Conservation (phyloP, 2,797 vertebrate species). For the Darevskia mixta region DNA sequence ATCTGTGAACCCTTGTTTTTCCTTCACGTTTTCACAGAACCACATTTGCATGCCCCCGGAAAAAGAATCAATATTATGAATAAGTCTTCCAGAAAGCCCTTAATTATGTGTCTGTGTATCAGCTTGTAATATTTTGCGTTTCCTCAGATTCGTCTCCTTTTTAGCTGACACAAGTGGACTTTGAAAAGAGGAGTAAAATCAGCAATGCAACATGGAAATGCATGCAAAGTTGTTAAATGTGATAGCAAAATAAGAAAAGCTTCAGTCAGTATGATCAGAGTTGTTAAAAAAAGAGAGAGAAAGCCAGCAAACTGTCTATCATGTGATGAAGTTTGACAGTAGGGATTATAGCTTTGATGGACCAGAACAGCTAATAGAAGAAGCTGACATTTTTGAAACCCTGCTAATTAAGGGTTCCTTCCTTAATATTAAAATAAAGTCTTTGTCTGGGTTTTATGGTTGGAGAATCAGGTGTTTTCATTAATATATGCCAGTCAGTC, state of each 20-base stretch:
- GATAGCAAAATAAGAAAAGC: conserved; percentile 80
- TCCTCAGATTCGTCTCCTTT: conserved; percentile 65
- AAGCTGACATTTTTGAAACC: conserved; percentile 90
- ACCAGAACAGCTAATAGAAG: conserved; percentile 89
- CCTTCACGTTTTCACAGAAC: conserved; percentile 66
- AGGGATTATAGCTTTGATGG: conserved; percentile 89
- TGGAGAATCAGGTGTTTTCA: conserved; percentile 89
- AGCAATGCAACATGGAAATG: conserved; percentile 74
- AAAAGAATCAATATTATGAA: conserved; percentile 78
- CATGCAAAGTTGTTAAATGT: conserved; percentile 80
- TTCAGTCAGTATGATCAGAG: conserved; percentile 79
- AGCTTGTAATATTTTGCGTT: conserved; percentile 80
- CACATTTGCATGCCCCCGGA: conserved; percentile 73
- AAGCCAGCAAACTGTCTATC: conserved; percentile 84
- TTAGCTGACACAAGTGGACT: conserved; percentile 76
- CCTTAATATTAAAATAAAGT: conserved; percentile 90
- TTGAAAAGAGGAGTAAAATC: conserved; percentile 77
- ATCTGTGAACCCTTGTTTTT: conserved; percentile 67
- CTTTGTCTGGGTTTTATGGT: conserved; percentile 88
- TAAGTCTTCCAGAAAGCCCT: conserved; percentile 72
- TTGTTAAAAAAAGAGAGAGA: conserved; percentile 67
- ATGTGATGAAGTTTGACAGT: conserved; percentile 90
- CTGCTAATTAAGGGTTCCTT: conserved; percentile 88
- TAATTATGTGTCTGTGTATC: conserved; percentile 79
- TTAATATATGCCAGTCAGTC: conserved; percentile 91